phyloP scores from a whole-genome alignment of 2,113 vertebrate species.

The Maccullochella peelii region DNA sequence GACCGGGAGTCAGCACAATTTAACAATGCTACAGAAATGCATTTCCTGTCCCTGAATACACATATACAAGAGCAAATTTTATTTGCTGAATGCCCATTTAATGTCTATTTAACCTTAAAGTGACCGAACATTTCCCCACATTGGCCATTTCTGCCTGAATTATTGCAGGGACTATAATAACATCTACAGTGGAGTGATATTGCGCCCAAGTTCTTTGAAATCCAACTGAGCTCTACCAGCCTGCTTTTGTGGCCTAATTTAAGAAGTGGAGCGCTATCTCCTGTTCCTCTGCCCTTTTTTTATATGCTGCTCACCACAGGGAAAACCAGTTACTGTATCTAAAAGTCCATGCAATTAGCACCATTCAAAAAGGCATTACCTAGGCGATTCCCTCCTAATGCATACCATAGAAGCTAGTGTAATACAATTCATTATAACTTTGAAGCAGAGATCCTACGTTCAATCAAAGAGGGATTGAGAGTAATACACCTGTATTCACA shows the following conservation, averaged over 20 bases:
- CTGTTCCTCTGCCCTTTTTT: constrained; percentile 49
- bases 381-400: constrained; percentile 11
- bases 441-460: constrained; percentile 10
- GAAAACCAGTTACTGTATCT: constrained; percentile 37
- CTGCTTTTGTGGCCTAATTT: constrained; percentile 70
- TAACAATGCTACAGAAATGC: constrained; percentile 48
- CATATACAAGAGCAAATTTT: constrained; percentile 48
- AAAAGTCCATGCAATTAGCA: constrained; percentile 51
- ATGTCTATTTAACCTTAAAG: constrained; percentile 57
- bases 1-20: constrained; percentile 73
- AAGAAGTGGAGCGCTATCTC: constrained; percentile 60
- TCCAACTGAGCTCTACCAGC: constrained; percentile 39
- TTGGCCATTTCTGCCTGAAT: constrained; percentile 45
- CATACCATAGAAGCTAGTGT: constrained; percentile 10
- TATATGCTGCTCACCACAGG: constrained; percentile 50
- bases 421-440: constrained; percentile 34
- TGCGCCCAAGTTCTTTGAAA: constrained; percentile 42
- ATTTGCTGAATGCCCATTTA: constrained; percentile 62
- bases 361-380: constrained; percentile 43
- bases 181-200: constrained; percentile 20
- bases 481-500: constrained; percentile 38
- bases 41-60: constrained; percentile 55
- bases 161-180: constrained; percentile 32
- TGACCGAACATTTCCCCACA: constrained; percentile 41
- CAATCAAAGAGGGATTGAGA: constrained; percentile 44